Conservation (phyloP, 1,140 invertebrate genomes). For the Ceratina japonica region DNA sequence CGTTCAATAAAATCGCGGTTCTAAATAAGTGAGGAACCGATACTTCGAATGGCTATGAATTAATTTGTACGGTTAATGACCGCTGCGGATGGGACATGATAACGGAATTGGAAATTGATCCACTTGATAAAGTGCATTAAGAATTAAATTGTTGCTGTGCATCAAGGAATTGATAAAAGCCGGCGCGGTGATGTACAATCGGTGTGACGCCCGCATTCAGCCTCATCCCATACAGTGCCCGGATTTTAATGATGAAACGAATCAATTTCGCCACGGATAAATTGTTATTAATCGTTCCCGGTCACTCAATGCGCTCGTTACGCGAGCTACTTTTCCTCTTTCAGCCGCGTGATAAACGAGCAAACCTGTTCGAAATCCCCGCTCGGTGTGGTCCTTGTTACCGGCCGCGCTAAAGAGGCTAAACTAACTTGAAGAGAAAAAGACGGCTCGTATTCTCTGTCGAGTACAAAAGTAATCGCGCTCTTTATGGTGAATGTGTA, state of each 20-base stretch:
- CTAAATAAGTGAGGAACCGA: too few relatives aligned
- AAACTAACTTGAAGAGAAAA: background rate
- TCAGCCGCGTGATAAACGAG: slow-evolving; percentile 20
- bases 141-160: too few relatives aligned
- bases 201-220: slow-evolving; percentile 38
- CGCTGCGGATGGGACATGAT: too few relatives aligned
- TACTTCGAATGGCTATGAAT: too few relatives aligned
- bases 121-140: too few relatives aligned
- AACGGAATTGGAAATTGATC: too few relatives aligned
- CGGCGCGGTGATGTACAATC: slow-evolving; percentile 36
- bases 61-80: too few relatives aligned
- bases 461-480: slow-evolving; percentile 20
- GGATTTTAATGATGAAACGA: slow-evolving; percentile 51
- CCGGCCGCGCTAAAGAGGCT: background rate
- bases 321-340: slow-evolving; percentile 24
- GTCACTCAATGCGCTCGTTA: slow-evolving; percentile 29
- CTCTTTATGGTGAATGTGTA: slow-evolving; percentile 4
- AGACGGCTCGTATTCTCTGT: background rate
- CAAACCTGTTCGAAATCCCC: slow-evolving; percentile 18
- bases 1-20: too few relatives aligned
- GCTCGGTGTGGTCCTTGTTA: slow-evolving; percentile 23
- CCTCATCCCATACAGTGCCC: slow-evolving; percentile 27
- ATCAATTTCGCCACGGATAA: slow-evolving; percentile 51
- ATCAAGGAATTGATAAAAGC: slow-evolving; percentile 47
- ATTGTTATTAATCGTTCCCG: slow-evolving; percentile 53